Base-by-base conservation (phyloP, 2,113 vertebrate genomes). In the Podarcis cretensis region DNA sequence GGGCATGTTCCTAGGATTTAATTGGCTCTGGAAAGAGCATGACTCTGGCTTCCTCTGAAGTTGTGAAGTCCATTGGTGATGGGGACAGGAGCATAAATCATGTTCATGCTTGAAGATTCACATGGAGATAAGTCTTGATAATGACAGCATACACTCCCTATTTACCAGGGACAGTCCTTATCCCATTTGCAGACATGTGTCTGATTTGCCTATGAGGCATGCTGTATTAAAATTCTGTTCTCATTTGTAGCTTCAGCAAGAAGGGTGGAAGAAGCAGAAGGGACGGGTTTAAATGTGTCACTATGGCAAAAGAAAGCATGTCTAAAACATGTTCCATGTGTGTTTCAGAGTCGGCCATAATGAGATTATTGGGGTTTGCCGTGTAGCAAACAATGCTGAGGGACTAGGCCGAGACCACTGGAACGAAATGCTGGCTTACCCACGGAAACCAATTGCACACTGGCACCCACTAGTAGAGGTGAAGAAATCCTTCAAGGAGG, bases 341-440 rank as follows among this genome's bases (percentile, higher is more conserved):
- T 89, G 68, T 91, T 93, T 59, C 96, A 99, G 99, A 85, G 99
- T 99, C 92, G 99, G 99, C 79, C 99, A 99, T 94, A 99, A 99
- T 37, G 99, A 99, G 96, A 98, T 99, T 93, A 99, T 99, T 43
- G 99, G 99, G 0, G 98, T 99, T 89, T 99, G 98, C 89, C 97
- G 98, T 1, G 96, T 99, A 77, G 99, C 98, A 18, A 96, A 98
- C 94, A 97, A 3, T 0, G 98, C 98, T 0, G 98, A 99, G 84
- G 99, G 99, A 1, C 97, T 99, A 90, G 98, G 99, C 92, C 97
- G 98, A 86, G 99, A 99, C 97, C 99, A 99, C 96, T 99, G 99
- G 99, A 99, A 99, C 2, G 99, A 99, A 95, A 99, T 99, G 99
- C 94, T 99, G 96, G 98, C 98, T 0, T 99, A 99, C 85, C 99